Evolutionary conservation across 2,113 vertebrate genomes (phyloP).

Genomic region (Charina bottae): DNA sequence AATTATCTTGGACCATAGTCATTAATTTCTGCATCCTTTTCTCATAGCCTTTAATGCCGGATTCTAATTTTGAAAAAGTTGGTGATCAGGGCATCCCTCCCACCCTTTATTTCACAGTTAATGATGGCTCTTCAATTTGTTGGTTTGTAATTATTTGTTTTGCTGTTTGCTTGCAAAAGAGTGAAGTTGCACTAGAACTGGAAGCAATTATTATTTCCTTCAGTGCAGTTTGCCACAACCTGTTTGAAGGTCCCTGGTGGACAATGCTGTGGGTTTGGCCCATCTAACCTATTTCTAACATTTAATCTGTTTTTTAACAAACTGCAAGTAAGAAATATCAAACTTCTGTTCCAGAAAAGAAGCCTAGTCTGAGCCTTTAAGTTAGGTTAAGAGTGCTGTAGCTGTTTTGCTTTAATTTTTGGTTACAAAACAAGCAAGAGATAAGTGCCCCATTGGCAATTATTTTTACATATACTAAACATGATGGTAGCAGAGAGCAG

Average conservation of each 20-base stretch:
- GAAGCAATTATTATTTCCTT: background rate
- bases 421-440: background rate
- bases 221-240: background rate
- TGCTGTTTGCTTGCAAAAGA: slow-evolving; percentile 5
- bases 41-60: slow-evolving; percentile 8
- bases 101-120: background rate
- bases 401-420: background rate
- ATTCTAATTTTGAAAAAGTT: background rate
- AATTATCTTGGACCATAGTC: slow-evolving; percentile 26
- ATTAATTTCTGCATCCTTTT: slow-evolving; percentile 30
- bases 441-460: background rate
- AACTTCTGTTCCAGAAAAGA: background rate
- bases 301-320: background rate
- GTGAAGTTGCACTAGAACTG: background rate
- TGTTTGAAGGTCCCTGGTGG: background rate
- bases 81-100: background rate
- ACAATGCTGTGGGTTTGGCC: background rate
- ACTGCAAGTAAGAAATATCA: background rate
- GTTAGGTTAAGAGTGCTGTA: background rate
- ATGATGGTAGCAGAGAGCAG: too few species aligned
- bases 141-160: slow-evolving; percentile 11
- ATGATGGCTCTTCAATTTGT: slow-evolving; percentile 1
- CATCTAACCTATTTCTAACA: background rate
- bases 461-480: background rate
- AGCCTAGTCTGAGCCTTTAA: background rate